Evolutionary conservation across 2,113 vertebrate genomes (phyloP).

Genomic region (Aegotheles bennettii): DNA sequence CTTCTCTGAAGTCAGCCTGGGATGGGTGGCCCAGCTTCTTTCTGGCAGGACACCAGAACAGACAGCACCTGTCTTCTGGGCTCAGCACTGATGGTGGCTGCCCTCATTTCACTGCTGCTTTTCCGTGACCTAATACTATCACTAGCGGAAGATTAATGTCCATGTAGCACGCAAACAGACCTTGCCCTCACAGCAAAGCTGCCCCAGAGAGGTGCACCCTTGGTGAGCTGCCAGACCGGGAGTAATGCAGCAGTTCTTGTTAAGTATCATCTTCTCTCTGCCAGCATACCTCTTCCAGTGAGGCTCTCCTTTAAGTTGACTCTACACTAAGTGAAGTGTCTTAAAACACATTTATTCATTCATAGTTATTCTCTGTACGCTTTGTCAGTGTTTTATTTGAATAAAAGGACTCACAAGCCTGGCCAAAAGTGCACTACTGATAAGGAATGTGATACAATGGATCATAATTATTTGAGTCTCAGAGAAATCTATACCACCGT

Average conservation of each 20-base stretch:
- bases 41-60: neutral
- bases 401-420: neutral
- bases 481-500: neutral
- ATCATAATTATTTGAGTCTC: neutral
- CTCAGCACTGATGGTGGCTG: fast-evolving
- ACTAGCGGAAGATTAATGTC: neutral
- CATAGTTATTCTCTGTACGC: neutral
- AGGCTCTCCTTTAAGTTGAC: neutral
- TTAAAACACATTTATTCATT: neutral
- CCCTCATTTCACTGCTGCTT: fast-evolving
- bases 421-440: fast-evolving
- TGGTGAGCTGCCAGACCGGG: neutral
- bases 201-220: neutral
- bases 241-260: neutral
- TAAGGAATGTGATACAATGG: neutral
- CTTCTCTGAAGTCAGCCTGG: neutral
- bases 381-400: neutral
- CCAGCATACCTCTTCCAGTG: neutral
- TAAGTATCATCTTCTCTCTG: neutral
- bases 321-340: neutral
- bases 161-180: neutral
- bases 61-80: neutral
- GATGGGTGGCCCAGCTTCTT: neutral
- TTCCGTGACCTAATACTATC: neutral
- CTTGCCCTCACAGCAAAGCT: neutral